Conservation (phyloP, 2,113 vertebrate species). For the Otis tarda region DNA sequence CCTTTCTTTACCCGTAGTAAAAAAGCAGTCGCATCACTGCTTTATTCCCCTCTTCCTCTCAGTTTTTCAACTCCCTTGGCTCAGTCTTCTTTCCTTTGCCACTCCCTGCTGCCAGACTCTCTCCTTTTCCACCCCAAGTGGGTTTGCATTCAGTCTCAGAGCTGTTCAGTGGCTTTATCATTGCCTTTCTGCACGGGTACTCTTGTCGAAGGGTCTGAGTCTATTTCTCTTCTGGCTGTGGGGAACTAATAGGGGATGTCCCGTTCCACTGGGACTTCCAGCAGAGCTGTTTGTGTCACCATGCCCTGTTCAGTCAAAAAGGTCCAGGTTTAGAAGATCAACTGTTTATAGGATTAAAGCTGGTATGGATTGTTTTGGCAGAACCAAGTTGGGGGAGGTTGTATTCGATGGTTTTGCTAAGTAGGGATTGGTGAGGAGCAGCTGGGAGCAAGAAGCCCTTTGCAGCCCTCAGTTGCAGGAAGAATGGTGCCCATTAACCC, state of each 20-base stretch:
- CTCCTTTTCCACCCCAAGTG: neutral
- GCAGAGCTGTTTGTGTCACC: neutral
- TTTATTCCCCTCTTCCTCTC: neutral
- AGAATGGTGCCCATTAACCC: neutral
- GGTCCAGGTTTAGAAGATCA: neutral
- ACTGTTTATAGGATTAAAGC: neutral
- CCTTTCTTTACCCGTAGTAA: neutral
- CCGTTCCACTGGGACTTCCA: neutral
- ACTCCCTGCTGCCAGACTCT: neutral
- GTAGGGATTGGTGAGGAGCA: neutral
- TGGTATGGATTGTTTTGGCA: neutral
- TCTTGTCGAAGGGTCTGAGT: neutral
- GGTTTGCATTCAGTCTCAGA: neutral
- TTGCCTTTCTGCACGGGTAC: neutral
- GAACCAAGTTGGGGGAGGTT: neutral
- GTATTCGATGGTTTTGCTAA: neutral
- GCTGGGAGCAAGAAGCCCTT: neutral
- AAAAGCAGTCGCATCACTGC: neutral
- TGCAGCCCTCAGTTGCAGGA: fast-evolving
- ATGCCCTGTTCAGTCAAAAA: neutral
- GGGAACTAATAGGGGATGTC: neutral
- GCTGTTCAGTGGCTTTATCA: neutral
- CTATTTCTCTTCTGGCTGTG: neutral
- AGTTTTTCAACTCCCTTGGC: neutral
- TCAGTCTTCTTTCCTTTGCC: neutral